phyloP scores from a whole-genome alignment of 2,888 invertebrate species.

The Orchesella flavescens region DNA sequence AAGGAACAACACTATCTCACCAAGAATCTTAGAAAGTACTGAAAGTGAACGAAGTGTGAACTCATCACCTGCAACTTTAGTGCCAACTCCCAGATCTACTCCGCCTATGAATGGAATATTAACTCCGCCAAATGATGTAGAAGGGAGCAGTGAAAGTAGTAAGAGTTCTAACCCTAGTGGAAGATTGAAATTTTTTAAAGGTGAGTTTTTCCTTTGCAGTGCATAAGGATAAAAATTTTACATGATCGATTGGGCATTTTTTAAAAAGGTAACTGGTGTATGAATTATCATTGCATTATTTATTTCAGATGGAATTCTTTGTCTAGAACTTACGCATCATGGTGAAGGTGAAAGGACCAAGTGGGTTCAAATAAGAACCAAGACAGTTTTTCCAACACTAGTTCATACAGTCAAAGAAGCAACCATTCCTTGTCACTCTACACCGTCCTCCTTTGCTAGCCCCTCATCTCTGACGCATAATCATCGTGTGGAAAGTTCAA shows the following conservation, averaged over 20 bases:
- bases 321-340: slow-evolving; percentile 84
- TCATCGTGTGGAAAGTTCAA: slow-evolving; percentile 80
- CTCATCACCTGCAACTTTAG: slow-evolving; percentile 60
- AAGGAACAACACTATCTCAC: slow-evolving; percentile 41
- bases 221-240: slow-evolving; percentile 40
- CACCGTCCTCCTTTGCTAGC: slow-evolving; percentile 79
- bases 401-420: slow-evolving; percentile 67
- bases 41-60: slow-evolving; percentile 47
- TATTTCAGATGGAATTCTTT: slow-evolving; percentile 89
- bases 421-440: slow-evolving; percentile 67
- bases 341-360: slow-evolving; percentile 86
- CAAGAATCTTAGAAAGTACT: slow-evolving; percentile 23
- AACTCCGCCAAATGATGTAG: slow-evolving; percentile 62
- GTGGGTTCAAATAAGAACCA: slow-evolving; percentile 92
- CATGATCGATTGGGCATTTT: slow-evolving; percentile 5
- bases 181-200: slow-evolving; percentile 87
- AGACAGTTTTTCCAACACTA: slow-evolving; percentile 84
- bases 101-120: slow-evolving; percentile 64
- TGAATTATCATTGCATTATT: neutral
- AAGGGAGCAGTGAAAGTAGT: slow-evolving; percentile 33
- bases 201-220: slow-evolving; percentile 75
- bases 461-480: slow-evolving; percentile 80
- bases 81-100: slow-evolving; percentile 63
- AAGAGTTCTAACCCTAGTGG: slow-evolving; percentile 78
- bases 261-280: too few species aligned